phyloP scores from a whole-genome alignment of 2,113 vertebrate genomes.

The Tachysurus vachellii region DNA sequence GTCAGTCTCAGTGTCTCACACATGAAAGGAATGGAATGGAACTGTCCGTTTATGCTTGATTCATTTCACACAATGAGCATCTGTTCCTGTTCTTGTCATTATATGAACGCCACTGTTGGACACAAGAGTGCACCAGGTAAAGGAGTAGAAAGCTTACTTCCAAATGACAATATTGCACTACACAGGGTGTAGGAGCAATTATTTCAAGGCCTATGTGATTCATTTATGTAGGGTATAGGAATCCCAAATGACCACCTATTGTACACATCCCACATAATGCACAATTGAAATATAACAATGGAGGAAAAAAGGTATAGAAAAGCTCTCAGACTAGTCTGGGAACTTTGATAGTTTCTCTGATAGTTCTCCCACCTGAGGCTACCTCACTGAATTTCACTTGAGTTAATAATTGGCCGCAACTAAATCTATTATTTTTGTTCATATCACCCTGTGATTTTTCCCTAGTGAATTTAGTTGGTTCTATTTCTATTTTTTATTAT shows the following conservation, averaged over 20 bases:
- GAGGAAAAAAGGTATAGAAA: background rate
- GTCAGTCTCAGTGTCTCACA: conserved; percentile 13
- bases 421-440: background rate
- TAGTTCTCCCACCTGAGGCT: background rate
- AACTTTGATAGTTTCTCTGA: background rate
- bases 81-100: conserved; percentile 26
- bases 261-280: background rate
- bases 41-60: conserved; percentile 3
- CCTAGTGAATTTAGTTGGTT: background rate
- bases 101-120: conserved; percentile 17
- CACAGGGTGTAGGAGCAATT: background rate
- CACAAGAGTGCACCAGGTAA: background rate
- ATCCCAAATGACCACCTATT: background rate
- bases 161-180: background rate
- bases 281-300: background rate
- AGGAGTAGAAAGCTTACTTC: background rate
- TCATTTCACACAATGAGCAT: conserved; percentile 18
- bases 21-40: conserved; percentile 13
- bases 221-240: background rate
- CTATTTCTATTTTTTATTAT: too few relatives aligned
- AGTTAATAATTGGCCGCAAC: background rate
- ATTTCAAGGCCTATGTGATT: background rate
- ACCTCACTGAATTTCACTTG: background rate
- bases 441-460: background rate
- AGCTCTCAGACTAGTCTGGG: background rate